Evolutionary conservation across 1,140 invertebrate species (phyloP).

Genomic region (Paralvinella palmiformis): DNA sequence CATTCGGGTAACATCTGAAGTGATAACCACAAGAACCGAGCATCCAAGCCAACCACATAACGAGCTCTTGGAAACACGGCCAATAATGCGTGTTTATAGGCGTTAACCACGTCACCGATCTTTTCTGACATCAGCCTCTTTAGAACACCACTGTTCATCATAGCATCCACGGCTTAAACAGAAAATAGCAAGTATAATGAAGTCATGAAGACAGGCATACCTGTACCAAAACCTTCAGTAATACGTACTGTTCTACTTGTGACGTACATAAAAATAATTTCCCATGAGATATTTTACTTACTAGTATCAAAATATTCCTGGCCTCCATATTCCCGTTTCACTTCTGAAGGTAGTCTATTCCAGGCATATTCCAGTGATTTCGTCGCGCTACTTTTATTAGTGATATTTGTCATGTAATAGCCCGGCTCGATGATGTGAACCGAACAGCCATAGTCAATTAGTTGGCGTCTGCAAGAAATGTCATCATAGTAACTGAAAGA

Average conservation of each 20-base stretch:
- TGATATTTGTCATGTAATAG: conserved; percentile 16
- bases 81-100: too few relatives aligned
- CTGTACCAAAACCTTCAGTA: too few relatives aligned
- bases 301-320: neutral
- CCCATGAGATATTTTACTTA: neutral
- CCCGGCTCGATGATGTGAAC: conserved; percentile 15
- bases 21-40: neutral
- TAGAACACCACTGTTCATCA: neutral
- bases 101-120: conserved; percentile 13
- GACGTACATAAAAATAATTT: neutral
- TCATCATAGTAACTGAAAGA: too few relatives aligned
- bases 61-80: neutral
- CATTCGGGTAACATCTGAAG: conserved; percentile 1
- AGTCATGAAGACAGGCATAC: too few relatives aligned
- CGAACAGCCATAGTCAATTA: neutral
- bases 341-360: neutral
- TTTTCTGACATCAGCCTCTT: conserved; percentile 10
- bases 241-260: too few relatives aligned
- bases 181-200: neutral
- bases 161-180: neutral
- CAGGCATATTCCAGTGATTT: neutral
- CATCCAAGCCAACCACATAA: conserved; percentile 12
- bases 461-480: conserved; percentile 5
- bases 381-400: neutral
- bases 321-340: neutral